Conservation (phyloP, 2,113 vertebrate genomes). For the Psittacus erithacus region DNA sequence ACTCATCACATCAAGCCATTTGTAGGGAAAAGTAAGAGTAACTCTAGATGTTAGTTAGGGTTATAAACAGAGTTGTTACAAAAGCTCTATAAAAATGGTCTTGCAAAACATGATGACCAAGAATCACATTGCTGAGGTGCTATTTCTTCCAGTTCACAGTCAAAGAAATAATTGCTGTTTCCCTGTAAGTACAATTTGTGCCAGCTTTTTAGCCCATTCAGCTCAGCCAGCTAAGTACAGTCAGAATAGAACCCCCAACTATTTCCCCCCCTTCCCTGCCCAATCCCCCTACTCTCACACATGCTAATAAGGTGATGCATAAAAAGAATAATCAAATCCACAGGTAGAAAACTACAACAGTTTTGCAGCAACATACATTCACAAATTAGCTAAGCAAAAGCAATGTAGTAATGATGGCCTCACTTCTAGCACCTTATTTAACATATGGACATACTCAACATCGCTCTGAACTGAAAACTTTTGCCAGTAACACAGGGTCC, state of each 20-base stretch:
- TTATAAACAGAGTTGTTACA: background rate
- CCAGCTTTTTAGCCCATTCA: background rate
- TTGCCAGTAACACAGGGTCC: background rate
- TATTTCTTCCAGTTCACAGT: background rate
- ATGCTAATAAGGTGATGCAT: background rate
- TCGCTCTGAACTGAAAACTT: background rate
- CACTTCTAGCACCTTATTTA: background rate
- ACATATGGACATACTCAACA: background rate
- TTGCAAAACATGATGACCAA: conserved; percentile 54
- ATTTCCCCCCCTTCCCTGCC: background rate
- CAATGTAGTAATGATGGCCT: background rate
- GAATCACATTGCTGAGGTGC: conserved; percentile 42
- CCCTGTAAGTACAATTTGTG: background rate
- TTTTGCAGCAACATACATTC: background rate
- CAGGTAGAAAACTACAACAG: background rate
- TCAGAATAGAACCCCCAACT: background rate
- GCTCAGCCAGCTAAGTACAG: background rate
- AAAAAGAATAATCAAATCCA: background rate
- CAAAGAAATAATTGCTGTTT: conserved; percentile 12
- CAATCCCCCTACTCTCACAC: background rate
- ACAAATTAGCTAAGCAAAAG: background rate
- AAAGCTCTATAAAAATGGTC: conserved; percentile 15
- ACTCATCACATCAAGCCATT: background rate
- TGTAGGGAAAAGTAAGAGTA: background rate
- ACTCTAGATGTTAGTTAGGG: background rate